Conservation (phyloP, 2,113 vertebrate species). For the Steatornis caripensis region DNA sequence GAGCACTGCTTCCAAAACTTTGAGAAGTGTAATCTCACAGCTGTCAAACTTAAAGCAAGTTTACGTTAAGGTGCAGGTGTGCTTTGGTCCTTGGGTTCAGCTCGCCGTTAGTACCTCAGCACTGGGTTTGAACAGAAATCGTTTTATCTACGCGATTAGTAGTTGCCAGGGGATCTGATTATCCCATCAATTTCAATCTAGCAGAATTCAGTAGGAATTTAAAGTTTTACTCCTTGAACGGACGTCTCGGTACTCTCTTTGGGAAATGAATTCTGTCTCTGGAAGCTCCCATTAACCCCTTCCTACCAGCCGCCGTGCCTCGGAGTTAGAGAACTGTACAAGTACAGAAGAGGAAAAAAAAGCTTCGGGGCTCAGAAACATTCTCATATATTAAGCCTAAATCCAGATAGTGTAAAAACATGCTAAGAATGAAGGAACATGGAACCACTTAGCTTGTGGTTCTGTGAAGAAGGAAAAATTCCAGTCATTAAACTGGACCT, state of each 20-base stretch:
- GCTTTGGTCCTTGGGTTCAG: neutral
- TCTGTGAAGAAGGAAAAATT: neutral
- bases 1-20: neutral
- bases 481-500: neutral
- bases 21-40: neutral
- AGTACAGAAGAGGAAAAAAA: neutral
- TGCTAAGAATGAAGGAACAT: neutral
- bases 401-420: neutral
- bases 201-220: neutral
- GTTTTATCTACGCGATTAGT: neutral
- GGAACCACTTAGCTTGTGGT: neutral
- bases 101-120: fast-evolving
- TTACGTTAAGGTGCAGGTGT: neutral
- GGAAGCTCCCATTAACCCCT: neutral
- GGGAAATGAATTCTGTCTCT: neutral
- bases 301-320: neutral
- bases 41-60: neutral
- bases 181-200: neutral
- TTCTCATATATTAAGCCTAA: neutral
- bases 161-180: neutral
- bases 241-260: neutral
- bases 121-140: neutral
- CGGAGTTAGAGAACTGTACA: neutral
- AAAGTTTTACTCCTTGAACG: neutral
- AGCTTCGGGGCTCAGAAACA: neutral